Evolutionary conservation across 2,888 invertebrate species (phyloP).

Genomic region (Troides aeacus): DNA sequence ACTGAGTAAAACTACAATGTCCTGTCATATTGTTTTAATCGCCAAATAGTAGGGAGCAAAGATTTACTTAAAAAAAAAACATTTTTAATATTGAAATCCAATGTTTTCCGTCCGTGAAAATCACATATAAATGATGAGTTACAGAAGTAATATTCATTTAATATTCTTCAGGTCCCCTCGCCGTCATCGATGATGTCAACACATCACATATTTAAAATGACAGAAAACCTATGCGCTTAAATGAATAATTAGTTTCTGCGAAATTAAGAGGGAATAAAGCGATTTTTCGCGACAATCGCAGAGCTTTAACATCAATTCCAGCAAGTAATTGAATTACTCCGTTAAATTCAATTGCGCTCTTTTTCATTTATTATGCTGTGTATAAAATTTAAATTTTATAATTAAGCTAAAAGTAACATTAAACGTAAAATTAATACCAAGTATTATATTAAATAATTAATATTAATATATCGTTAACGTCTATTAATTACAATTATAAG

Average conservation of each 20-base stretch:
- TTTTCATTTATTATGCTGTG: not conserved
- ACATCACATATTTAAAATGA: conserved; percentile 12
- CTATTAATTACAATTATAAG: no score
- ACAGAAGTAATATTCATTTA: not conserved
- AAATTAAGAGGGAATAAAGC: conserved; percentile 26
- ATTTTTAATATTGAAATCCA: no score
- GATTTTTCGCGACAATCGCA: conserved; percentile 23
- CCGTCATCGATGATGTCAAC: not conserved
- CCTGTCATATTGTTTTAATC: no score
- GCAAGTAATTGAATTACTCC: conserved; percentile 23
- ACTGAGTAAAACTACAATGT: no score
- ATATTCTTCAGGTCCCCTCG: not conserved
- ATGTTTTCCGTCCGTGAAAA: no score
- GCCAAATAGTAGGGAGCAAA: no score
- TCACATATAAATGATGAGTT: not conserved
- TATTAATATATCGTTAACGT: no score
- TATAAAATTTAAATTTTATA: not conserved
- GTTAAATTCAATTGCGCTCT: conserved; percentile 17
- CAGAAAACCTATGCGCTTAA: conserved; percentile 18
- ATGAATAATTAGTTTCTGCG: conserved; percentile 26
- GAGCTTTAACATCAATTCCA: conserved; percentile 22
- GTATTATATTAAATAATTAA: no score
- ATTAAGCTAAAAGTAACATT: not conserved
- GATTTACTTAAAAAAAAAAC: no score
- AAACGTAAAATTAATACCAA: not conserved